Base-by-base conservation (phyloP, 2,888 invertebrate genomes). In the Lycia hirtaria region DNA sequence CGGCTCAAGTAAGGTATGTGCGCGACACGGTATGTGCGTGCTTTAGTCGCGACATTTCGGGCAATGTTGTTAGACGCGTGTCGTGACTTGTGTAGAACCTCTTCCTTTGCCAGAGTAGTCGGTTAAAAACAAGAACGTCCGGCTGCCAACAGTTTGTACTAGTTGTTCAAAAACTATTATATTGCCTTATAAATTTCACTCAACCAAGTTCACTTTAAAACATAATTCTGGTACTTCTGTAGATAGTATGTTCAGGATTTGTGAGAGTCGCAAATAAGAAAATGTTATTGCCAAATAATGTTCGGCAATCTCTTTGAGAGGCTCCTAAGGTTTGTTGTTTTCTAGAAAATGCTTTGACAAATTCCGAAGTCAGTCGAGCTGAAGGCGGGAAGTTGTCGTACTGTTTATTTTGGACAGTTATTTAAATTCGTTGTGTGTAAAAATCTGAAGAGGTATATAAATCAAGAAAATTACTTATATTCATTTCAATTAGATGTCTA, bases 341-440 rank as follows among this genome's bases (percentile, higher is more conserved):
- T 74, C 67, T 72, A 60, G 63, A 68, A 69, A 76, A 78, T 71
- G 76, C 79, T 78, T 78, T 78, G 76, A 78, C 74, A 72, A 72
- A 78, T 78, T 66, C 74, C 73, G 62, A 68, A 71, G 65, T 68
- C 72, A 76, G 71, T 68, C 71, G 68, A 67, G 69, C 71, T 59
- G 68, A 65, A 70, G 55, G 65, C 69, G 65, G 64, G 69, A 71
- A 72, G 72, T 77, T 71, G 62, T 44, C 60, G 22, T 66, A 68
- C 67, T 72, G 76, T 75, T 73, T 77, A 75, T 76, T 75, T 66
- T 56, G 65, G 65, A 65, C 57, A 71, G 66, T 65, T 64, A 70
- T 71, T 70, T 61, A 70, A 70, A 53, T 58, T 15, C 67, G 62
- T 67, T 66, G 62, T 74, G 66, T 73, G 67, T 70, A 24, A 7